Evolutionary conservation across 2,797 vertebrate species (phyloP).

Genomic region (Sebastolobus alascanus): DNA sequence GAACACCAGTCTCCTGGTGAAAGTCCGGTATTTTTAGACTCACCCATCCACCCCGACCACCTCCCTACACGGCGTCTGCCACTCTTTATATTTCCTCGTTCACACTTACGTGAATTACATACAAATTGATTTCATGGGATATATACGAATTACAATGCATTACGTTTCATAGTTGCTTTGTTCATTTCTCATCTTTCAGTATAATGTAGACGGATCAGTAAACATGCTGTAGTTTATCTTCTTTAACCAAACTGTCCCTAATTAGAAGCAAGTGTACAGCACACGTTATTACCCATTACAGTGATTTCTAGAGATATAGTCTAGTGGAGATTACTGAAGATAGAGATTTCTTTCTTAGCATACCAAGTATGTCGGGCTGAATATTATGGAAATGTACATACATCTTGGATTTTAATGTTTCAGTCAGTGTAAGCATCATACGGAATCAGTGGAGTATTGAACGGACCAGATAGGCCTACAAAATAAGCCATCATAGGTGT

Average conservation of each 20-base stretch:
- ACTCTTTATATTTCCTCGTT: no score
- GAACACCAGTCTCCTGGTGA: no score
- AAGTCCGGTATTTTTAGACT: no score
- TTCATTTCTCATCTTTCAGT: slow-evolving; percentile 1
- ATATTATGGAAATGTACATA: slow-evolving; percentile 2
- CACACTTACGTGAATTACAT: no score
- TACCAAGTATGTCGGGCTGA: background rate
- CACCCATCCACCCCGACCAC: no score
- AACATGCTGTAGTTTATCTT: slow-evolving; percentile 22
- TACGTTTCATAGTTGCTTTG: background rate
- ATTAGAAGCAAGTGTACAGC: slow-evolving; percentile 5
- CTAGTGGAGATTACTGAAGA: background rate
- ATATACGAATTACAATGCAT: no score
- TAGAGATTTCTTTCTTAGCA: background rate
- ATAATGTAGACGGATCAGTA: background rate
- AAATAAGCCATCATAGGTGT: background rate
- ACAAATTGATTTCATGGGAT: no score
- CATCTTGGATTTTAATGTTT: background rate
- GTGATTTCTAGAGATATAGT: background rate
- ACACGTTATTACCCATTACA: slow-evolving; percentile 10
- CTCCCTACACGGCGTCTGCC: no score
- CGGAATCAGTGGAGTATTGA: background rate
- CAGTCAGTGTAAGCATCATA: background rate
- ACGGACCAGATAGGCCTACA: background rate
- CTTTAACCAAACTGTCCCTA: background rate